phyloP scores from a whole-genome alignment of 2,113 vertebrate species.

The Miniopterus natalensis region DNA sequence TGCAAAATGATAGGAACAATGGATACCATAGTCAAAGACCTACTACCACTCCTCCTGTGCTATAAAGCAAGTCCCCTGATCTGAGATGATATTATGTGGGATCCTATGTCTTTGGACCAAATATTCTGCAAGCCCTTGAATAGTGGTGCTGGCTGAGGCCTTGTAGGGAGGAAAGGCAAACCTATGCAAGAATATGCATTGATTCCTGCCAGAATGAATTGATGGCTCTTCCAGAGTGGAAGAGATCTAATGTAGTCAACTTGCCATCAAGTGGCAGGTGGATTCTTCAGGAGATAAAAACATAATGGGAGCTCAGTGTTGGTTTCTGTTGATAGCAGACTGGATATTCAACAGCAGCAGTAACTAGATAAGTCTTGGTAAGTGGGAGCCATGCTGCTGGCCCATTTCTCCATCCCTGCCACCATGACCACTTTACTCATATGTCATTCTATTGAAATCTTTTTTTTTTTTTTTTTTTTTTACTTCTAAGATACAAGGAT shows the following conservation, averaged over 20 bases:
- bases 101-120: not conserved
- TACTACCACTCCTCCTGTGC: not conserved
- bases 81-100: not conserved
- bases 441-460: not conserved
- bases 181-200: not conserved
- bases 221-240: not conserved
- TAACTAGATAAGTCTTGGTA: not conserved
- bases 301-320: not conserved
- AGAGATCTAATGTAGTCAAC: not conserved
- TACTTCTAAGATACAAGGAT: slow-evolving; percentile 2
- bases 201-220: not conserved
- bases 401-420: not conserved
- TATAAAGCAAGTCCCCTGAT: not conserved
- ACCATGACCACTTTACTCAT: not conserved
- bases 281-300: not conserved
- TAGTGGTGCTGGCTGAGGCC: not conserved
- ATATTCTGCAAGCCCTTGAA: not conserved
- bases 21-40: not conserved
- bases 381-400: not conserved
- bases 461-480: not conserved
- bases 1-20: not conserved
- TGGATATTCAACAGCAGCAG: not conserved
- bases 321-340: not conserved
- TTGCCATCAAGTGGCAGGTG: not conserved
- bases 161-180: not conserved